These are phyloP conservation scores for Eulemur albifrons DNA, from an alignment of 2,797 vertebrate species.

Conservation along the genomic window DNA sequence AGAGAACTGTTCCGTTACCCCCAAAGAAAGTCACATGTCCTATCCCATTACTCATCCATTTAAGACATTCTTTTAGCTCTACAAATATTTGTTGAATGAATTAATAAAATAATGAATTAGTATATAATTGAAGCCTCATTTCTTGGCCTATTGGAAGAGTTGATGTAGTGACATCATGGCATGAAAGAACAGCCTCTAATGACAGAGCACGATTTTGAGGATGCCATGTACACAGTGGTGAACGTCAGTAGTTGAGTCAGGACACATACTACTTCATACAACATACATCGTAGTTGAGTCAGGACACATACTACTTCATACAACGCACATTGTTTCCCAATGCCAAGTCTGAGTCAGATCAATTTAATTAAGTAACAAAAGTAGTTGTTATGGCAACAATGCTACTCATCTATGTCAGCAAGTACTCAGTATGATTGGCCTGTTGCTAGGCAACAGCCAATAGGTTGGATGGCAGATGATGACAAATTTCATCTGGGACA, in stretches of 20 bases:
- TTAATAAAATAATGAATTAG: neutral
- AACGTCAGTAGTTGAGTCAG: conserved; percentile 76
- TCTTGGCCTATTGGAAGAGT: neutral
- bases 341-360: conserved; percentile 93
- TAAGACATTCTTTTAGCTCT: neutral
- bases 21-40: neutral
- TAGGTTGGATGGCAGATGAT: conserved; percentile 86
- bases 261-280: conserved; percentile 76
- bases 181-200: neutral
- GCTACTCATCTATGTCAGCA: conserved; percentile 94
- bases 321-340: conserved; percentile 83
- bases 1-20: neutral
- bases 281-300: conserved; percentile 73
- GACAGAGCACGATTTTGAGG: neutral
- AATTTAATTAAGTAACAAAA: conserved; percentile 98
- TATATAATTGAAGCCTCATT: neutral
- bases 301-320: conserved; percentile 74
- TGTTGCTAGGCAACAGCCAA: conserved; percentile 96
- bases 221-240: neutral
- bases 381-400: conserved; percentile 97
- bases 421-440: conserved; percentile 92
- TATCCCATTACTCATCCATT: neutral
- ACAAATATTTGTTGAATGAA: neutral
- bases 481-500: conserved; percentile 90
- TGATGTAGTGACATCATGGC: no score